Base-by-base conservation (phyloP, 2,888 invertebrate species). In the Clusia tigrina region DNA sequence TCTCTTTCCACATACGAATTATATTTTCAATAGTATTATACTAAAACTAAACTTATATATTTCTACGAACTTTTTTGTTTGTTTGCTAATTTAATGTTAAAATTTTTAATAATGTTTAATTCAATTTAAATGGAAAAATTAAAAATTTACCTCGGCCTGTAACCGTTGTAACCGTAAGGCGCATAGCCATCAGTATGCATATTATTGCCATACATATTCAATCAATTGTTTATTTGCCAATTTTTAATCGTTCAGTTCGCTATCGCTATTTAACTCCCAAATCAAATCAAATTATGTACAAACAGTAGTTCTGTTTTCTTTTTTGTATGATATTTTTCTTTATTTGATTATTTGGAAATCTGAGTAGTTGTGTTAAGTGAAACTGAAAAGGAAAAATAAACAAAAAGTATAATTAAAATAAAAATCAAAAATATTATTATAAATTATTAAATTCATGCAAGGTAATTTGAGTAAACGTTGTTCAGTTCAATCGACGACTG, bases 161-260 rank as follows among this genome's bases (percentile, higher is more conserved):
- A 76, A 69, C 76, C 76, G 71, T 74, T 76, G 70, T 69, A 76
- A 67, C 76, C 76, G 66, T 76, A 74, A 65, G 76, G 76, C 63
- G 73, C 71, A 67, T 73, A 73, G 59, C 73, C 74, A 55, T 22
- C 48, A 62, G 69, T 74, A 72, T 74, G 73, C 69, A 74, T 73
- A 71, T 74, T 73, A 71, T 74, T 73, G 65, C 76, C 74, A 71
- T 74, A 76, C 76, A 76, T 76, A 66, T 60, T n/a, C 25, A 25
- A 3, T 52, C 5, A 52, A 22, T 12, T 52, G 6, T n/a, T 6
- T 15, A 9, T 9, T n/a, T 15, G 42, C 42, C 42, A 42, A 42
- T 15, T 52, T 20, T 52, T 52, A 23, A 5, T 48, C n/a, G 5
- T 48, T 48, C 6, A 20, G 22, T 23, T 52, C 20, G n/a, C 18